Percentiles rank a stretch among this genome's conserved stretches.
phyloP scores from a whole-genome alignment of 53 echinoderm and acorn worm genomes.

The Crossaster papposus region DNA sequence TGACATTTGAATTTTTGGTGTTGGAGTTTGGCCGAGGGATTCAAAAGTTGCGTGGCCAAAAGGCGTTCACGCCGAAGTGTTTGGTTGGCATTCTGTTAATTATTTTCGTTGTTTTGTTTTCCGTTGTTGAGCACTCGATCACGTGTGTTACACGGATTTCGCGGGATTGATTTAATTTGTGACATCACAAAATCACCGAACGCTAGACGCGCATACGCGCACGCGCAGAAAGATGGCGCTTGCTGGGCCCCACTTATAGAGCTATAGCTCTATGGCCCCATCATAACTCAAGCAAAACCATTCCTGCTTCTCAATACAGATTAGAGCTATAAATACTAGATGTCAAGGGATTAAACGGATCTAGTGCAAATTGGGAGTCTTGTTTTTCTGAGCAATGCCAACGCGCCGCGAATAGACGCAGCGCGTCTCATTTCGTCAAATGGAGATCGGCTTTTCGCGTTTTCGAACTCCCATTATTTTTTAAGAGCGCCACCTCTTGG shows the following conservation, averaged over 20 bases:
- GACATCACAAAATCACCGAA: neutral
- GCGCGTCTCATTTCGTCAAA: neutral
- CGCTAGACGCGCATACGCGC: neutral
- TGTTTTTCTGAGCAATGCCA: neutral
- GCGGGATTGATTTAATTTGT: neutral
- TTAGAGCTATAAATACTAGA: neutral
- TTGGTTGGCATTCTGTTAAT: neutral
- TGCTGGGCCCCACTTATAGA: too few species aligned
- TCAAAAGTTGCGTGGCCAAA: too few species aligned
- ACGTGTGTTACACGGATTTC: neutral
- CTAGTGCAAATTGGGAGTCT: neutral
- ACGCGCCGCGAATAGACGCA: neutral
- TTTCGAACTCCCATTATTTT: neutral
- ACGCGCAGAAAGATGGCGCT: neutral
- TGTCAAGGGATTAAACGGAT: neutral
- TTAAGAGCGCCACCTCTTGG: conserved; percentile 53
- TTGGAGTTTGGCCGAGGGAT: too few species aligned
- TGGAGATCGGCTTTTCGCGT: neutral
- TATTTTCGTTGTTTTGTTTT: neutral
- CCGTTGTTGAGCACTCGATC: neutral
- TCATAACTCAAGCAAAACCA: too few species aligned
- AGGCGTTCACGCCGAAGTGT: neutral
- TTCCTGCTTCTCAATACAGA: too few species aligned
- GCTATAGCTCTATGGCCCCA: too few species aligned
- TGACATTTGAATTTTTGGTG: neutral